Evolutionary conservation across 2,113 vertebrate species (phyloP).

Genomic region (Eulemur macaco): DNA sequence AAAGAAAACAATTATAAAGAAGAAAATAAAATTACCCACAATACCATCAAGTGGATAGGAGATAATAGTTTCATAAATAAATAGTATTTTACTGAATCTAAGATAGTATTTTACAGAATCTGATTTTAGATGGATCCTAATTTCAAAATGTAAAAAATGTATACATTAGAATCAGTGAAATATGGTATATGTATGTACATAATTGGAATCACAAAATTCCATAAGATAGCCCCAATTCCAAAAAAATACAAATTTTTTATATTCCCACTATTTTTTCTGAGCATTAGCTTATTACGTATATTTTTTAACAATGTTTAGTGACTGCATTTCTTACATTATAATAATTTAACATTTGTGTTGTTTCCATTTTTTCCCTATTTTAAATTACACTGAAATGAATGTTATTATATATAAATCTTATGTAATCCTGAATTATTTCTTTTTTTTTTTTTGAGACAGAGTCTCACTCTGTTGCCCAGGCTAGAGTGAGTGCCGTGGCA

Average conservation of each 20-base stretch:
- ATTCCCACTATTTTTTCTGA: not conserved
- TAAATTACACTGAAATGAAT: conserved; percentile 3
- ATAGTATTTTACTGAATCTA: not conserved
- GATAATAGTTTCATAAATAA: not conserved
- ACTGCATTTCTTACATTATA: not conserved
- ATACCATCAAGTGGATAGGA: not conserved
- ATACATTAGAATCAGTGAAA: not conserved
- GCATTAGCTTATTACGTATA: not conserved
- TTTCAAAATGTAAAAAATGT: not conserved
- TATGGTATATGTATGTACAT: not conserved
- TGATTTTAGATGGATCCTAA: not conserved
- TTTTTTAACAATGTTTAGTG: not conserved
- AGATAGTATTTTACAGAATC: no score
- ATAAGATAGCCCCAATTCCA: not conserved
- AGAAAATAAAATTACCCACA: not conserved
- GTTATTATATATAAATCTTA: not conserved
- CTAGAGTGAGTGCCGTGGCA: no score
- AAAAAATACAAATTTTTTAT: not conserved
- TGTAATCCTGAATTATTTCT: not conserved
- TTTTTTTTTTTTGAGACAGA: no score
- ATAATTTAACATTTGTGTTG: not conserved
- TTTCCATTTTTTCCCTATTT: not conserved
- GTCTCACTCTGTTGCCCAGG: no score
- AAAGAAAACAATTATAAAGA: not conserved
- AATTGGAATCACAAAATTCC: conserved; percentile 28